Evolutionary conservation across 2,113 vertebrate species (phyloP), one percentile per base, ranked within the genome.

Genomic region (Tenebrosternarchus preto): DNA sequence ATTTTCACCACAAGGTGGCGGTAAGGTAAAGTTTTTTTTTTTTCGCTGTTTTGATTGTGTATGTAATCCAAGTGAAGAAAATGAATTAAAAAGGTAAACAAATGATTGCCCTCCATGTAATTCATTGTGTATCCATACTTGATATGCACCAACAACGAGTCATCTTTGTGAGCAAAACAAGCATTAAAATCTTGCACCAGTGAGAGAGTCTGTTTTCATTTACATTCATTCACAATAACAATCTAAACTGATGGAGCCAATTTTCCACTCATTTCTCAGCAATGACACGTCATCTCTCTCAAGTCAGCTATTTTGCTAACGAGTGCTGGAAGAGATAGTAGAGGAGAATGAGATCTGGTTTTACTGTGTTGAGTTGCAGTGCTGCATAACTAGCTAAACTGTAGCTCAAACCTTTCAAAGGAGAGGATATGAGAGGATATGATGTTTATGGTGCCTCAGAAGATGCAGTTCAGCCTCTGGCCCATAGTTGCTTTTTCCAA

Each of bases 401-500:
- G 5, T 82, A 68, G 53, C 63, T 29, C 64, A 81, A 69, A 78
- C 56, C 64, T 85, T 61, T 77, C 3, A 56, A 50, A 33, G 43
- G 50, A 78, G 24, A 16, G 17, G 25, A 36, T 24, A 55, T 31
- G 50, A 78, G 24, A 16, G 17, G 25, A 36, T 24, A 55, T 31
- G 53, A 36, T 19, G 46, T 25, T 82, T 55, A 36, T 73, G 80
- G 82, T 27, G 36, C 80, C 74, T 76, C 27, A 36, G 53, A 56
- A 72, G 76, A 78, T 80, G 82, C 77, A 77, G 43, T n/a, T 76
- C 59, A 67, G 68, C 39, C 43, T 85, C 85, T 90, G 91, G 89
- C 86, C 50, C 85, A 77, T 64, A 82, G 73, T 80, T 84, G 83
- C 64, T 78, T 88, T 91, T 92, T 92, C 89, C 90, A 83, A 71